phyloP scores from a whole-genome alignment of 2,797 vertebrate species.

The Dendrocincla tyrannina region DNA sequence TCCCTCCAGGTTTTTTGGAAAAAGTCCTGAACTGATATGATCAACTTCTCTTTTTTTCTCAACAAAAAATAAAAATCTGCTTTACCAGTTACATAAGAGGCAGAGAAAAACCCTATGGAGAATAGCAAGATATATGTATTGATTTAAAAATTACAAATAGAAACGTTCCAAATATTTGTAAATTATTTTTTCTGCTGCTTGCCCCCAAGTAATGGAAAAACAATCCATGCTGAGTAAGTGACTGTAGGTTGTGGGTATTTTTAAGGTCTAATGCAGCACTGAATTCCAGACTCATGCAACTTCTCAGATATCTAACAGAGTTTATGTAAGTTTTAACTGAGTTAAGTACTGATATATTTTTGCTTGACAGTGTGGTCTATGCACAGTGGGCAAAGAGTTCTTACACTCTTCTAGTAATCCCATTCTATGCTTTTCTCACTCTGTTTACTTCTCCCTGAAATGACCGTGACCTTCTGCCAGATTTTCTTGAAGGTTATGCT shows the following conservation, averaged over 20 bases:
- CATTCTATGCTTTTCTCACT: slow-evolving; percentile 17
- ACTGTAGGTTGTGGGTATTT: not conserved
- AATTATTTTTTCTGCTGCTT: not conserved
- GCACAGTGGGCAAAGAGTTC: not conserved
- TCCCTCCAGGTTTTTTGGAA: slow-evolving; percentile 57
- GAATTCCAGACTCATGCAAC: not conserved
- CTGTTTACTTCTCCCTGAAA: slow-evolving; percentile 60
- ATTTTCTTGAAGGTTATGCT: slow-evolving; percentile 69
- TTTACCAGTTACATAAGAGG: slow-evolving; percentile 19
- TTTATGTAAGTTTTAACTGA: slow-evolving; percentile 20
- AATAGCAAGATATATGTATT: not conserved
- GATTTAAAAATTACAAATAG: slow-evolving; percentile 11
- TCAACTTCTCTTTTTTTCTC: slow-evolving; percentile 6
- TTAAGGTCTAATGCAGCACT: not conserved
- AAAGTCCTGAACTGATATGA: slow-evolving; percentile 46
- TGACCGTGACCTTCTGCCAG: slow-evolving; percentile 59
- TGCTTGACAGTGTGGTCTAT: not conserved
- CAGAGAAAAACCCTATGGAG: not conserved
- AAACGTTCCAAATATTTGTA: not conserved
- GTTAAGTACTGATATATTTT: slow-evolving; percentile 1
- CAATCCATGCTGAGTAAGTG: not conserved
- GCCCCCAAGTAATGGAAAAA: not conserved
- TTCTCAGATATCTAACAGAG: slow-evolving; percentile 6
- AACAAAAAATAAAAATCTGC: not conserved
- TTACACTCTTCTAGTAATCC: slow-evolving; percentile 21